A percentile compares a stretch with the other conserved stretches of the same genome.
These are phyloP conservation scores for Himantopus leucocephalus DNA, from an alignment of 2,113 vertebrate genomes.

Conservation along the genomic window DNA sequence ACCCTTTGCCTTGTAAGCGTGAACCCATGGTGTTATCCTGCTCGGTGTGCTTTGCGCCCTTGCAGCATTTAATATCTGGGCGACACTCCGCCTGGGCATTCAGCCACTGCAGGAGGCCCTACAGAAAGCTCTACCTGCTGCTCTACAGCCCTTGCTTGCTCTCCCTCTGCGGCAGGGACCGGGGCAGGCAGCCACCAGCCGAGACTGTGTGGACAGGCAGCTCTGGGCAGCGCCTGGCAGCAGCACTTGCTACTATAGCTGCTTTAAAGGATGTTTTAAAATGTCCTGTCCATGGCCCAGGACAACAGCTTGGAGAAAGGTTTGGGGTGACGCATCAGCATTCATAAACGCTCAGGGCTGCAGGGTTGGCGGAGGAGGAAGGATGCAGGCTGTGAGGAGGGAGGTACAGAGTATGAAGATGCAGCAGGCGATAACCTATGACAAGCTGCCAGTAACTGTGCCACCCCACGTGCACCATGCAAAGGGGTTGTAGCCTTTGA, in stretches of 20 bases:
- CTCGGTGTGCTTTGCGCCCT: neutral
- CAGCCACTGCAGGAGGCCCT: neutral
- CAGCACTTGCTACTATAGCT: neutral
- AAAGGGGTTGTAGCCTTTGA: neutral
- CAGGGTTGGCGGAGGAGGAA: neutral
- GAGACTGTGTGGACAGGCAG: neutral
- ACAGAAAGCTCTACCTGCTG: neutral
- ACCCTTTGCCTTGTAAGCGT: neutral
- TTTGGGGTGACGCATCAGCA: fast-evolving
- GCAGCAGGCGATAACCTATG: neutral
- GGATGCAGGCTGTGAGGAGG: neutral
- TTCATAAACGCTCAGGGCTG: neutral
- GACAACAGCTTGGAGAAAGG: neutral
- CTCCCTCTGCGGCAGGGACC: neutral
- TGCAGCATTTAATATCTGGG: neutral
- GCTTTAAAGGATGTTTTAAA: neutral
- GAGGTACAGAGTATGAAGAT: neutral
- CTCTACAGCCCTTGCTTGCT: neutral
- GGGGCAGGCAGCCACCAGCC: neutral
- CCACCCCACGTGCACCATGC: neutral
- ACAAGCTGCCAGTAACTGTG: neutral
- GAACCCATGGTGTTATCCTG: neutral
- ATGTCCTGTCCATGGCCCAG: neutral
- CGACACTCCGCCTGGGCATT: fast-evolving
- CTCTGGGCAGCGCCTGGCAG: neutral